Evolutionary conservation across 2,888 invertebrate genomes (phyloP).

Genomic region (Lasioglossum lativentre): DNA sequence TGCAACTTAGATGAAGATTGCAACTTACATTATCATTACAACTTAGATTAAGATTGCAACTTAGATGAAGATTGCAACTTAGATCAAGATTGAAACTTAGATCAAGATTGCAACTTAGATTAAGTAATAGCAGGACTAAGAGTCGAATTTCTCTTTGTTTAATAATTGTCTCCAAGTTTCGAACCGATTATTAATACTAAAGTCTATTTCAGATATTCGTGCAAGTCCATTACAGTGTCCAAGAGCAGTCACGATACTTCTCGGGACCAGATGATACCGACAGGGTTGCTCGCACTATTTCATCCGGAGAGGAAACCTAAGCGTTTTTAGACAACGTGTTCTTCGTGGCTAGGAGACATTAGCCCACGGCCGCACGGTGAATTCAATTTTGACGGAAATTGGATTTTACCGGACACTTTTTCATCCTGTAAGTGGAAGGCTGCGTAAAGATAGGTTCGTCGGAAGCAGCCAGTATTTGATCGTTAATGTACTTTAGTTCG

Average conservation of each 20-base stretch:
- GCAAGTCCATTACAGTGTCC: not conserved
- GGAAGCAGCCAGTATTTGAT: not conserved
- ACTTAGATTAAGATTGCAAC: no score
- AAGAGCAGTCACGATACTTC: not conserved
- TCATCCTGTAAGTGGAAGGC: not conserved
- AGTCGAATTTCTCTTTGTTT: not conserved
- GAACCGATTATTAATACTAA: not conserved
- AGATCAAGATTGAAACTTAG: no score
- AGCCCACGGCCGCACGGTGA: slow-evolving; percentile 25
- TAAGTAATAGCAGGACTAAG: no score
- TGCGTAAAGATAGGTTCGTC: not conserved
- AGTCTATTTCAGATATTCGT: not conserved
- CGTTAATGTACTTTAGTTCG: not conserved
- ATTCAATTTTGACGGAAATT: slow-evolving; percentile 45
- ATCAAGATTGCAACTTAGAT: no score
- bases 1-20: no score
- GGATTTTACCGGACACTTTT: not conserved
- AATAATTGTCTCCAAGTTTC: no score
- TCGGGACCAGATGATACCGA: not conserved
- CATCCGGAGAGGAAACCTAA: slow-evolving; percentile 38
- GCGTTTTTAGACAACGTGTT: slow-evolving; percentile 6
- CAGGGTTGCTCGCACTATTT: slow-evolving; percentile 20
- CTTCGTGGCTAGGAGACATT: slow-evolving; percentile 33
- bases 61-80: no score
- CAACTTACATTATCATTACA: no score